Base-by-base conservation (phyloP, 2,797 vertebrate species). In the Melanitta fusca region DNA sequence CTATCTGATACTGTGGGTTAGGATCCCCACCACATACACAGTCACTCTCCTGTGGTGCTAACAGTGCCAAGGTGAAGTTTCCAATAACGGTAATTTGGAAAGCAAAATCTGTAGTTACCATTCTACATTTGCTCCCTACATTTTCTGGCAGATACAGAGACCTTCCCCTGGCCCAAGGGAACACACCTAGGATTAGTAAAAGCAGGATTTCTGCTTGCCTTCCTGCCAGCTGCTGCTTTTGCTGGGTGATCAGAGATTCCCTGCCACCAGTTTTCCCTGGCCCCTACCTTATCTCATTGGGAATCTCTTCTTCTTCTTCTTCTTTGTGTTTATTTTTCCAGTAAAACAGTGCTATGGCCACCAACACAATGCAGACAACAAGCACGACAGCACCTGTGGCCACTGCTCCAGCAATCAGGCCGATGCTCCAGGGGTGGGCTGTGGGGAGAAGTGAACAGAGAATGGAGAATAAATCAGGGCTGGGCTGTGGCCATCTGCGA, bases 251-350 rank as follows among this genome's bases (percentile, higher is more conserved):
- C 7, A 5, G 49, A 80, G 10, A 21, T 78, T 14, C 2, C 36
- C 38, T 57, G 69, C 7, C n/a, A 83, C 7, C 38, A 84, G 36
- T 32, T 83, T 91, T 90, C 38, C 24, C 16, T 61, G 18, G 64
- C 10, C 30, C 95, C 96, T 93, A 99, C 99, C 99, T 99, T 98
- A 99, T 99, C 97, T 99, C 99, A 80, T 99, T 99, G 78, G 99
- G 99, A 92, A 99, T 99, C 95, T 99, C 99, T 87, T 99, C 99
- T 70, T 99, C 99, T 49, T 99, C 99, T 7, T 99, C 99, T 49
- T 99, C 99, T 97, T 99, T 99, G 97, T 99, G 99, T 98, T 99
- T 99, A 97, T 99, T 99, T 98, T 98, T 99, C 99, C 99, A 99
- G 97, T 99, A 99, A 98, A 99, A 99, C 51, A 99, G 98, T 4